Conservation (phyloP, 2,113 vertebrate species). For the Chionomys nivalis region DNA sequence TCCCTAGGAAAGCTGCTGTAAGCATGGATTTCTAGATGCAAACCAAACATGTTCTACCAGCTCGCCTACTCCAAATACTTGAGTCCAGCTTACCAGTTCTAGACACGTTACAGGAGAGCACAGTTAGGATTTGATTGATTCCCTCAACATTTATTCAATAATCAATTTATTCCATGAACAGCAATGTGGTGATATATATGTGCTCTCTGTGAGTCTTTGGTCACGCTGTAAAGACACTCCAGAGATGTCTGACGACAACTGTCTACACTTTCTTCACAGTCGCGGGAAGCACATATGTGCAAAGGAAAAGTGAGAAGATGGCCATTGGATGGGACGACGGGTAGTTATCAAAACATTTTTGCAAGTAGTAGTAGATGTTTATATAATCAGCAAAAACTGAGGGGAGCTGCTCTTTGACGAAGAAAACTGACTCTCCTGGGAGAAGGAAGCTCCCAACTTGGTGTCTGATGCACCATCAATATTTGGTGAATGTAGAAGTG, state of each 20-base stretch:
- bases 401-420: neutral
- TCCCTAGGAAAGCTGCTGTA: constrained; percentile 22
- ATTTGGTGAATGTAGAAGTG: neutral
- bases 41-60: constrained; percentile 52
- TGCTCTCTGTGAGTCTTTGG: constrained; percentile 1
- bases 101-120: constrained; percentile 21
- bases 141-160: neutral
- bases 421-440: constrained; percentile 18
- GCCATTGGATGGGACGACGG: neutral
- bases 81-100: constrained; percentile 8
- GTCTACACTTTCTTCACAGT: neutral
- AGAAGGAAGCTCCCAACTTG: neutral
- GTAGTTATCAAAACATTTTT: neutral
- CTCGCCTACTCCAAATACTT: neutral
- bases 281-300: neutral
- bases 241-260: neutral
- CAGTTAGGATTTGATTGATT: neutral
- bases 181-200: neutral
- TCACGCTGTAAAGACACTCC: neutral
- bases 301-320: neutral
- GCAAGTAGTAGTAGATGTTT: neutral
- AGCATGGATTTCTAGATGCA: constrained; percentile 50
- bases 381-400: neutral
- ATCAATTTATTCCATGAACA: neutral
- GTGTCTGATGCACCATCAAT: neutral